Base-by-base conservation (phyloP, 2,113 vertebrate genomes). In the Otus sunia region DNA sequence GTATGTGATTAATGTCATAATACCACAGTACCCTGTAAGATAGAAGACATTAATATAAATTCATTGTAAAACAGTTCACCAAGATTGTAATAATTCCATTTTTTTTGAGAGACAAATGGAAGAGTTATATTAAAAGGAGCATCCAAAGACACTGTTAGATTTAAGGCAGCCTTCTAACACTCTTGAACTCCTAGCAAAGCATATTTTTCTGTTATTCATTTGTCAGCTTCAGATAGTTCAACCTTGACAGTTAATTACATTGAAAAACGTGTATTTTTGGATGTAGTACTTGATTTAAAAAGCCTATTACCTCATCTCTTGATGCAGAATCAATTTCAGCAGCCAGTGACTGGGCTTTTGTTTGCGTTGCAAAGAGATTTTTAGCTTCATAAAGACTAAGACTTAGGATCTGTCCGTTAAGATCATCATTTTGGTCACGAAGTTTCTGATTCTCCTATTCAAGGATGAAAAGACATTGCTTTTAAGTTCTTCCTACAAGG, bases 251-350 rank as follows among this genome's bases (percentile, higher is more conserved):
- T 50, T 86, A 92, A 94, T 82, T 66, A 67, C 78, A 90, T 3
- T 43, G 49, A 78, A 91, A 94, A 86, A 8, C 0, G 4, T 11
- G 5, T 14, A 67, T 64, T 86, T 78, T 69, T 89, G 56, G 56
- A 88, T 64, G 43, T 22, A 63, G 47, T 23, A 55, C 41, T 68
- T 89, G 58, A 93, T 93, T 49, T 29, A 39, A 86, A 86, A 80
- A 79, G 36, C 25, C 0, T 39, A 63, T 96, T 98, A 99, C 99
- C 99, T 99, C 99, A 92, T 99, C 99, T 26, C 99, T 98, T 8
- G 99, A 99, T 56, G 99, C 99, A 15, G 99, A 99, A 73, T 99
- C 99, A 52, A 99, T 99, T 97, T 99, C 99, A 4, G 99, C 99
- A 73, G 99, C 99, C 96, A 99, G 96, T 22, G 99, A 99, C 97